Base-by-base conservation (phyloP, 2,113 vertebrate genomes). In the Spizaetus ornatus region DNA sequence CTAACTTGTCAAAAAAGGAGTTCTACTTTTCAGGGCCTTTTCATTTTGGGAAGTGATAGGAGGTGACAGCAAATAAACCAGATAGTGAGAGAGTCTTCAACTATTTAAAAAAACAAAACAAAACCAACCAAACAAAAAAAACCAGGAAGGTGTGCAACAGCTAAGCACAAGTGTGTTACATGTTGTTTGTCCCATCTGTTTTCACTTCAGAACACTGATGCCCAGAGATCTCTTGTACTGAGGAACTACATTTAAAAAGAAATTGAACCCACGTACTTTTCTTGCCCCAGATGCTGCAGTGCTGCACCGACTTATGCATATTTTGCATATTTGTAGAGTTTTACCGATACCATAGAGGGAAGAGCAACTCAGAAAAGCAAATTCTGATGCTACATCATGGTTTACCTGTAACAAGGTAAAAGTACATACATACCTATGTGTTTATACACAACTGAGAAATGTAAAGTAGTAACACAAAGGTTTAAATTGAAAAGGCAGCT, bases 221-320 rank as follows among this genome's bases (percentile, higher is more conserved):
- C 50, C 50, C 50, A 50, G 50, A 50, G 50, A 50, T 26, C 14
- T 50, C 25, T 50, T 50, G 50, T 26, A 50, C 25, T 26, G 50
- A 50, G 50, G 50, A 50, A 50, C 50, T 50, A 50, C 25, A 50
- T 50, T 26, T 50, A 50, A 50, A 26, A 26, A 50, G 48, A 50
- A 50, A 50, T 50, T 50, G 50, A 50, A 50, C 50, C 50, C 50
- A 26, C 15, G 50, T 50, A 50, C 50, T 50, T 50, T 50, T 26
- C 50, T 50, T 50, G 50, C 50, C 50, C 25, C 23, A 50, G 50
- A 38, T 45, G 26, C 22, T 36, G 19, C 62, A 66, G 15, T 16
- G 27, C 31, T 4, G 1, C 31, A 27, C 19, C 29, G 21, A 65
- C 26, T 82, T 26, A 22, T 0, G 2, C 1, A 1, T 27, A 53